These are phyloP conservation scores for Trogon surrucura DNA, from an alignment of 2,113 vertebrate genomes.

Conservation along the genomic window DNA sequence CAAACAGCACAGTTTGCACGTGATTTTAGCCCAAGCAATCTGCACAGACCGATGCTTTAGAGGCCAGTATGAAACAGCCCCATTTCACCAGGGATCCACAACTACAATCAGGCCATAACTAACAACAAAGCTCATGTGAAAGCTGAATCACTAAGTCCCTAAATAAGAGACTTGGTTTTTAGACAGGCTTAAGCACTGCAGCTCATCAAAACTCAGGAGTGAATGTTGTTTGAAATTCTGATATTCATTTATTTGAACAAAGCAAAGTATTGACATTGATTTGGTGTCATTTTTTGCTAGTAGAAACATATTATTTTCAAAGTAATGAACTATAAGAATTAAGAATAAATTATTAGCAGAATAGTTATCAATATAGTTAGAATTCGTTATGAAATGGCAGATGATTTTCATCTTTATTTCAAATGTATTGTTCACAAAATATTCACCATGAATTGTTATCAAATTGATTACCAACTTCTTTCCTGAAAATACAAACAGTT, in stretches of 20 bases:
- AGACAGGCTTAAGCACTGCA: neutral
- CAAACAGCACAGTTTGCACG: fast-evolving
- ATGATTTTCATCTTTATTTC: neutral
- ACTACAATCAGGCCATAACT: neutral
- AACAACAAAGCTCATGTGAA: neutral
- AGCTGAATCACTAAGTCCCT: neutral
- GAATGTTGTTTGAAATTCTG: neutral
- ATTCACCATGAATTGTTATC: neutral
- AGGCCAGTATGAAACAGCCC: neutral
- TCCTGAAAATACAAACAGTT: neutral
- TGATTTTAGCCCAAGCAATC: neutral
- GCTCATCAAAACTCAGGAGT: neutral
- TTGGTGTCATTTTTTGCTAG: neutral
- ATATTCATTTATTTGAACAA: neutral
- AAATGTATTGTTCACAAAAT: neutral
- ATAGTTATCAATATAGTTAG: neutral
- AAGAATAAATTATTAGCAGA: neutral
- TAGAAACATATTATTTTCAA: neutral
- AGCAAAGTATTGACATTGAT: neutral
- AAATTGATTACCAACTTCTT: neutral
- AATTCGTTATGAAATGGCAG: neutral
- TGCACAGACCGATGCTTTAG: neutral
- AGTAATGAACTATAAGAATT: neutral
- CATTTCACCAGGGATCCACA: neutral
- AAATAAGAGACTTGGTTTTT: neutral